Conservation (phyloP, 2,888 invertebrate genomes). For the Tetranychus piercei region DNA sequence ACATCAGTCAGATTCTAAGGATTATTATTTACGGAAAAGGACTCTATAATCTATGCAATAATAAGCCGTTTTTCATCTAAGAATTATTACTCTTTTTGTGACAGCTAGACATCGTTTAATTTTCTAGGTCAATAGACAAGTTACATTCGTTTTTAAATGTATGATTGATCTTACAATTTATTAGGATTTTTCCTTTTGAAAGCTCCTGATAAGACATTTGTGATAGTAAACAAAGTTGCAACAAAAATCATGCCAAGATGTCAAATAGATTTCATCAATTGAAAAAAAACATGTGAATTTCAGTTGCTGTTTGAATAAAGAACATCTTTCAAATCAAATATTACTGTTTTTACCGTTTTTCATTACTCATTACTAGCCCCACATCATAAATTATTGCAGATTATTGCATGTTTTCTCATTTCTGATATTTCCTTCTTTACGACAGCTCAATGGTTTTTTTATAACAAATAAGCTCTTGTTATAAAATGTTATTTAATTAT, state of each 20-base stretch:
- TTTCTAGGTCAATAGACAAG: not conserved
- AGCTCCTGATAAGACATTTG: not conserved
- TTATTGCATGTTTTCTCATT: too few relatives aligned
- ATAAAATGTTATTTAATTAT: too few relatives aligned
- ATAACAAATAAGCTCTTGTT: too few relatives aligned
- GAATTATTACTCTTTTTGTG: not conserved
- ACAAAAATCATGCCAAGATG: not conserved
- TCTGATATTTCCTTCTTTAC: too few relatives aligned
- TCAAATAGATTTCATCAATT: not conserved
- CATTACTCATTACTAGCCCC: too few relatives aligned
- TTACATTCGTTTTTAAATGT: not conserved
- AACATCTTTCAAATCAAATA: not conserved
- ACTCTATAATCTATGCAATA: too few relatives aligned
- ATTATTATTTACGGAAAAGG: too few relatives aligned
- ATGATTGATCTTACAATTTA: too few relatives aligned
- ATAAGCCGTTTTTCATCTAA: too few relatives aligned
- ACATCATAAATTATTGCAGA: too few relatives aligned
- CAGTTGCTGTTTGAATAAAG: not conserved
- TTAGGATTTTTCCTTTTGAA: not conserved
- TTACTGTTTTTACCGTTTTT: not conserved
- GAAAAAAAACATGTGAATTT: not conserved
- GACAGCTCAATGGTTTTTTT: too few relatives aligned
- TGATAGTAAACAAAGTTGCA: not conserved
- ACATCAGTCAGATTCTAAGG: too few relatives aligned
- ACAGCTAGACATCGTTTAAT: not conserved